These are phyloP conservation scores for Orycteropus afer DNA, from an alignment of 2,113 vertebrate genomes.

Conservation along the genomic window DNA sequence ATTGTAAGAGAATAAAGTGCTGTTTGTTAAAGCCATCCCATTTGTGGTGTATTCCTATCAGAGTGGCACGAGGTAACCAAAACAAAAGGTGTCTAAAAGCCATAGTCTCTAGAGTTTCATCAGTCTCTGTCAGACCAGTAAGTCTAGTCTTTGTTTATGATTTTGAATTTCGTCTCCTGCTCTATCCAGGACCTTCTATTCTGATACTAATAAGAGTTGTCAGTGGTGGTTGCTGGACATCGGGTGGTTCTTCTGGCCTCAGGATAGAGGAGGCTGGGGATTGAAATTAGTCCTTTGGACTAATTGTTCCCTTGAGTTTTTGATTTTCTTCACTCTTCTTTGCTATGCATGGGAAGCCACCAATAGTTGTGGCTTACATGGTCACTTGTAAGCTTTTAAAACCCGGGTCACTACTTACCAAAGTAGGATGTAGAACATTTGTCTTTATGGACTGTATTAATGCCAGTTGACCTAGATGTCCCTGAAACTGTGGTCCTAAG, in stretches of 20 bases:
- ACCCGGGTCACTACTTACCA: no score
- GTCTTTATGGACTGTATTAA: background rate
- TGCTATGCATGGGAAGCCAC: background rate
- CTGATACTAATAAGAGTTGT: background rate
- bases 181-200: background rate
- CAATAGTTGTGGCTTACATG: background rate
- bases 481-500: background rate
- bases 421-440: background rate
- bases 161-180: background rate
- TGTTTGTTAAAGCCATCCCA: no score
- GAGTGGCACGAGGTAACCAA: no score
- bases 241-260: no score
- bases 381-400: background rate
- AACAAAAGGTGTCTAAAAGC: no score
- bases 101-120: no score
- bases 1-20: no score
- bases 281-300: background rate
- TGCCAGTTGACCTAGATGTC: background rate
- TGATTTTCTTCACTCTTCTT: background rate
- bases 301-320: background rate
- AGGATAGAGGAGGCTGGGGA: background rate
- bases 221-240: no score
- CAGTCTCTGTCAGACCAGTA: background rate
- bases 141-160: background rate
- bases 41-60: no score